phyloP scores from a whole-genome alignment of 2,888 invertebrate genomes.

The Lissonota sp. region DNA sequence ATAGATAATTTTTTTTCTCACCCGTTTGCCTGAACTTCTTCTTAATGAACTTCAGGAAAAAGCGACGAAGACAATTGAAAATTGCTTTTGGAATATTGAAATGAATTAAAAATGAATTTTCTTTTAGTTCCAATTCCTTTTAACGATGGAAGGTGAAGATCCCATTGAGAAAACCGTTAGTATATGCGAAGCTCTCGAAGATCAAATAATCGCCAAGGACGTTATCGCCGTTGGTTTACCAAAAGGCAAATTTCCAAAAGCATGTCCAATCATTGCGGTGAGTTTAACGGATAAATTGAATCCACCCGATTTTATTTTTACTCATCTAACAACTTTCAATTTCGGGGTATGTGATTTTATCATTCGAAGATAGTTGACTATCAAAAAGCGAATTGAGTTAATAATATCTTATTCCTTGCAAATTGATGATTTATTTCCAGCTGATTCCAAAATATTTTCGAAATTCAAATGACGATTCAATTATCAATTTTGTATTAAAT shows the following conservation, averaged over 20 bases:
- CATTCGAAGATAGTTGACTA: no score
- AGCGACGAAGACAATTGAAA: background rate
- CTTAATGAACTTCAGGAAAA: no score
- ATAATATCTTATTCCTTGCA: no score
- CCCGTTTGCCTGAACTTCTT: no score
- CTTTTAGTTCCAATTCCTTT: slow-evolving; percentile 26
- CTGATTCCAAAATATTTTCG: no score
- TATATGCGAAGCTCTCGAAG: slow-evolving; percentile 46
- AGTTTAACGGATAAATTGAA: slow-evolving; percentile 4
- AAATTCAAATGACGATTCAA: background rate
- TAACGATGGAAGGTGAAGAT: background rate
- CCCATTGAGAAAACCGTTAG: background rate
- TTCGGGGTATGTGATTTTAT: no score
- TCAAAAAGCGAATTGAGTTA: no score
- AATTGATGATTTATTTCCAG: background rate
- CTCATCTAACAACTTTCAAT: no score
- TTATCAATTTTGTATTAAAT: background rate
- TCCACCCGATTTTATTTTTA: no score
- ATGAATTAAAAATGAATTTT: slow-evolving; percentile 2
- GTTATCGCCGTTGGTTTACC: slow-evolving; percentile 53
- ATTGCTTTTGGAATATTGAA: background rate
- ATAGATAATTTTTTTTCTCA: no score
- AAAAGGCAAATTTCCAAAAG: slow-evolving; percentile 51
- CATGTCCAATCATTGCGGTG: slow-evolving; percentile 55
- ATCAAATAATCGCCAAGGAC: slow-evolving; percentile 48